phyloP scores from a whole-genome alignment of 2,888 invertebrate genomes.

The Omphaloscelis lunosa region DNA sequence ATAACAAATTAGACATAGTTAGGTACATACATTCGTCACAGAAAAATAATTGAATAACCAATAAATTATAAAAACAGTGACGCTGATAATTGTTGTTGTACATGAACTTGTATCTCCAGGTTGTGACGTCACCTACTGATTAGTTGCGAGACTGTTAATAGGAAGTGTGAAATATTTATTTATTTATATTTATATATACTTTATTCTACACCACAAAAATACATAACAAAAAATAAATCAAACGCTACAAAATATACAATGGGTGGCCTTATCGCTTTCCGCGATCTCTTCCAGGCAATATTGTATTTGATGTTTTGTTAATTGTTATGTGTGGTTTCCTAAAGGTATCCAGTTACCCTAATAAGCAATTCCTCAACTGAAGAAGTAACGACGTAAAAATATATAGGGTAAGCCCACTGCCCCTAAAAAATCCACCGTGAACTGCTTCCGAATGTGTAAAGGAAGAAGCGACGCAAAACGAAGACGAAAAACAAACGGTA shows the following conservation, averaged over 20 bases:
- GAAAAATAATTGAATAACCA: background rate
- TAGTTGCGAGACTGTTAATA: background rate
- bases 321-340: background rate
- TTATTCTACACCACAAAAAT: no score
- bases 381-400: background rate
- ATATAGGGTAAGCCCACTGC: background rate
- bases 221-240: no score
- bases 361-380: no score
- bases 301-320: background rate
- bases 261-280: no score
- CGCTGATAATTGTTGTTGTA: background rate
- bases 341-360: no score
- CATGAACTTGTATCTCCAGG: background rate
- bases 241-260: no score
- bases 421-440: background rate
- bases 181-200: no score
- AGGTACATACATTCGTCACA: background rate
- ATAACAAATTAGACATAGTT: background rate
- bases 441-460: background rate
- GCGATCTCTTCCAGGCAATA: no score
- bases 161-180: no score
- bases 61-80: background rate
- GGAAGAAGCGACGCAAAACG: background rate
- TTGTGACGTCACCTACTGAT: slow-evolving; percentile 2
- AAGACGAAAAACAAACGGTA: background rate